Evolutionary conservation across 2,797 vertebrate species (phyloP), one percentile per base, ranked within the genome.

Genomic region (Melanotaenia parkinsoni): DNA sequence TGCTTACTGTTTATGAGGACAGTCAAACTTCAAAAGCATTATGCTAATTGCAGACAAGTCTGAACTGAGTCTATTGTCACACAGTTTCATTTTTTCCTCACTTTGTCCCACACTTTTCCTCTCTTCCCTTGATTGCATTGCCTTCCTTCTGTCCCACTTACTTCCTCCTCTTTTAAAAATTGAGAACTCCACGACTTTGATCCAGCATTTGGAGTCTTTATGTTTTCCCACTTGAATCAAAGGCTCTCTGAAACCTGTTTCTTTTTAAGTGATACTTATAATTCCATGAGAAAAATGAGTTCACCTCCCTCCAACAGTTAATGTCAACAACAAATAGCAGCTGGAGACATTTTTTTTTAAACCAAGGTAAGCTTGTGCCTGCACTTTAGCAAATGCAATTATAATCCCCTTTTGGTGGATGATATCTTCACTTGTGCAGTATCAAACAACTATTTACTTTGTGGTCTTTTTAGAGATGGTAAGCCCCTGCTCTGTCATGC

Each of bases 171-270:
- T 61, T 73, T 76, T 72, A 9, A 72, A 76, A 18, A 62, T 12
- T 58, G 18, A 40, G 63, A 65, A 13, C 30, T 79, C 37, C 18
- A 10, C 11, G 20, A 77, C 83, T 89, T 86, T 85, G 70, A 83
- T 87, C 53, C 58, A 47, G 63, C 43, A 53, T 64, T 70, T 71
- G 38, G 58, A 72, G 70, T 47, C 58, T 77, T 84, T 47, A 35
- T 74, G 57, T 56, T 82, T 37, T 50, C 56, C 77, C 71, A 58
- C 62, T 84, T 65, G 61, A 78, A 83, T 69, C 66, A 57, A 80
- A 47, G 7, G 45, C 71, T 79, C 67, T 77, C 70, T 76, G 70
- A 81, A 83, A 70, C 58, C 71, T 63, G 64, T 24, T 68, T 63
- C 66, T 70, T 76, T 75, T 72, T 43, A 67, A 65, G 72, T 59